A percentile compares a stretch with the other conserved stretches of the same genome.
Conservation (phyloP, 2,113 vertebrate genomes). For the Sarotherodon lohbergeri region DNA sequence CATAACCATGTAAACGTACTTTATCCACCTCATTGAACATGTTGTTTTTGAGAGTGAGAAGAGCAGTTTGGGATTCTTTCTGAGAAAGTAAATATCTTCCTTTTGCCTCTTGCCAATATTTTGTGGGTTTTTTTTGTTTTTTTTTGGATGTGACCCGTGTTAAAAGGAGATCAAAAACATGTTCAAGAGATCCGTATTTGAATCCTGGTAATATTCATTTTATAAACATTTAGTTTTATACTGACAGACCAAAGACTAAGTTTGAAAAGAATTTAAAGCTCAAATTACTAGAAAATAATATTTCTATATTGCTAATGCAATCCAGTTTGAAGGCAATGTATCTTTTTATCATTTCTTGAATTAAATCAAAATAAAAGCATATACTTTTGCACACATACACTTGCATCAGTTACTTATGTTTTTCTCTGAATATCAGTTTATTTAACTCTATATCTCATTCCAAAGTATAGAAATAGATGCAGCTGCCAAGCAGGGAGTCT, state of each 20-base stretch:
- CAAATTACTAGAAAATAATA: background rate
- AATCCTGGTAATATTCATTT: background rate
- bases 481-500: background rate
- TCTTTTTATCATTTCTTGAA: background rate
- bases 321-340: background rate
- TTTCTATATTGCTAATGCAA: background rate
- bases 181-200: background rate
- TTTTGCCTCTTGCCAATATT: background rate
- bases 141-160: background rate
- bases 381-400: background rate
- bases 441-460: background rate
- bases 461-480: background rate
- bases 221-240: background rate
- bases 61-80: background rate
- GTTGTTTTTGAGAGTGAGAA: background rate
- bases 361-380: background rate
- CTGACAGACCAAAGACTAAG: background rate
- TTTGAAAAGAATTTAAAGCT: background rate
- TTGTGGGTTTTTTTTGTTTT: rapidly evolving
- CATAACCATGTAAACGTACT: background rate
- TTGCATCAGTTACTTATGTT: background rate
- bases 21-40: background rate
- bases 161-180: too few species aligned
- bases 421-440: background rate
- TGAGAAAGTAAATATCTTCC: background rate